Percentiles rank a stretch among this genome's conserved stretches.
Evolutionary conservation across 2,113 vertebrate species (phyloP).

Genomic region (Epinephelus lanceolatus): DNA sequence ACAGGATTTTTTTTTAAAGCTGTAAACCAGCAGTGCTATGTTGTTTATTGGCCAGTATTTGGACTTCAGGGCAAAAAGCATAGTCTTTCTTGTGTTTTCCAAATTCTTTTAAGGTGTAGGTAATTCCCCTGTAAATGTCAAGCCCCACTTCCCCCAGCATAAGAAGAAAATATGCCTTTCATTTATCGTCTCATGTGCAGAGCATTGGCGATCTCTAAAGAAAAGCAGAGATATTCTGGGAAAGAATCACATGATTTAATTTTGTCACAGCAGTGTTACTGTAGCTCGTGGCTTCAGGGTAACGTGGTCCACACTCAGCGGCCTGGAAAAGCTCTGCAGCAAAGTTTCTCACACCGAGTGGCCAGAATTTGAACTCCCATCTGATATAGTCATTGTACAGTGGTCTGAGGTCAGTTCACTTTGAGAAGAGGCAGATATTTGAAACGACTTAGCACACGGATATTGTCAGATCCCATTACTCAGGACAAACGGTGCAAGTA

Average conservation of each 20-base stretch:
- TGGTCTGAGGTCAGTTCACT: conserved; percentile 21
- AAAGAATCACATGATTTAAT: conserved; percentile 49
- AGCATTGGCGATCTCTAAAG: conserved; percentile 7
- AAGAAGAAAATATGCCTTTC: neutral
- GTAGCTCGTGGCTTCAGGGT: conserved; percentile 45
- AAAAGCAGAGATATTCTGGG: conserved; percentile 47
- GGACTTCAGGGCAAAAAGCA: too few relatives aligned
- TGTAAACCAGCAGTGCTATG: neutral
- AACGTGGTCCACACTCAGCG: conserved; percentile 1
- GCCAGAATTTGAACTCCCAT: conserved; percentile 25
- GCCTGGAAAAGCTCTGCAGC: conserved; percentile 42
- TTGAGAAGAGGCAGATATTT: conserved; percentile 36
- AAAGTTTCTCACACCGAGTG: conserved; percentile 2
- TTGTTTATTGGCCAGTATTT: neutral
- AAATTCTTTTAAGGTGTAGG: neutral
- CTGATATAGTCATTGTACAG: conserved; percentile 36
- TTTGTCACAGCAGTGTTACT: conserved; percentile 37
- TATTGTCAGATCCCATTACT: neutral
- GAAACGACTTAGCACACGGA: neutral
- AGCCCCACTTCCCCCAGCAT: neutral
- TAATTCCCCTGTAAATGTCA: neutral
- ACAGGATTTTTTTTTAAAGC: neutral
- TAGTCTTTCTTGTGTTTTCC: neutral
- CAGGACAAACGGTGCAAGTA: neutral
- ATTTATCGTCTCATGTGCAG: conserved; percentile 4